phyloP scores from a whole-genome alignment of 2,797 vertebrate genomes.

The Staurois parvus region DNA sequence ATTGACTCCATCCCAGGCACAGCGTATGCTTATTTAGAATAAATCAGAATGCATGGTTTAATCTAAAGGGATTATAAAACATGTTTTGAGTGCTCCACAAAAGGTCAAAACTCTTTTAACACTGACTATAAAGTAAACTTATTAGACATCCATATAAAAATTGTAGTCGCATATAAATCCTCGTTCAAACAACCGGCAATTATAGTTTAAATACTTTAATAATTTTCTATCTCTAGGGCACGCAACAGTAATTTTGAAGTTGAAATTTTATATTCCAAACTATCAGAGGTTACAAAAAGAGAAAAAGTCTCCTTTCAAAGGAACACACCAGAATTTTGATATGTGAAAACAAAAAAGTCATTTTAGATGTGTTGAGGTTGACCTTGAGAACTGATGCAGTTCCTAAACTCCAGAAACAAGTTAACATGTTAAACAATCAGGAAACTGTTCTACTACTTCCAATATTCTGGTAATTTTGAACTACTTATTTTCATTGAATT shows the following conservation, averaged over 20 bases:
- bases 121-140: constrained; percentile 60
- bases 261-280: constrained; percentile 50
- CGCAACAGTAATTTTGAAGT: constrained; percentile 59
- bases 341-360: constrained; percentile 18
- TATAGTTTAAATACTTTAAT: constrained; percentile 63
- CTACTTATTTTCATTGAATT: not conserved
- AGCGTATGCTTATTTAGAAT: constrained; percentile 45
- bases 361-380: constrained; percentile 20
- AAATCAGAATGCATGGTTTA: constrained; percentile 55
- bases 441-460: not conserved
- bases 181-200: constrained; percentile 59
- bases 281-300: constrained; percentile 47
- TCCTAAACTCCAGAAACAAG: constrained; percentile 2
- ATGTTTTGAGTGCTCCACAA: constrained; percentile 49
- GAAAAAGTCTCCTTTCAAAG: constrained; percentile 29
- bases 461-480: not conserved
- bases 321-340: constrained; percentile 24
- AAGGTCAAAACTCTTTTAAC: constrained; percentile 57
- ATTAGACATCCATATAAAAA: constrained; percentile 60
- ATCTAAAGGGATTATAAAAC: constrained; percentile 61
- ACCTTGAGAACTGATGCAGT: constrained; percentile 46
- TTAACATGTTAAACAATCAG: constrained; percentile 1
- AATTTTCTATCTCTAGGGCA: constrained; percentile 60
- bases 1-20: constrained; percentile 26
- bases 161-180: constrained; percentile 58